Conservation (phyloP, 2,888 invertebrate species). For the Charanyca ferruginea region DNA sequence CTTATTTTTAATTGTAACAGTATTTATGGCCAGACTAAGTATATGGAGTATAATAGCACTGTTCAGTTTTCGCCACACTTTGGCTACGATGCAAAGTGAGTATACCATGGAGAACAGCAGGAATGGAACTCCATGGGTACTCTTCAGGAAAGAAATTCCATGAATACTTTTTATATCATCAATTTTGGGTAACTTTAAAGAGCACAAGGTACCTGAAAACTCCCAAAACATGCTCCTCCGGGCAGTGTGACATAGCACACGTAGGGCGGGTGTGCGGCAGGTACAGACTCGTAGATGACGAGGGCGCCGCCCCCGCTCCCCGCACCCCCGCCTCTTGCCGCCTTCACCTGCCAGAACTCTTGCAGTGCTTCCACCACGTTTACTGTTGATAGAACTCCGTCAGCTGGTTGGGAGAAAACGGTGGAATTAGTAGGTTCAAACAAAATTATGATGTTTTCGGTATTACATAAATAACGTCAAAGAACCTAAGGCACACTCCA, state of each 20-base stretch:
- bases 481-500: constrained; percentile 4
- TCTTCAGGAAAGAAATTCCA: too few species aligned
- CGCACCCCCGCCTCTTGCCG: constrained; percentile 93
- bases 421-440: background rate
- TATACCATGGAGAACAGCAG: background rate
- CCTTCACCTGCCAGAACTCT: constrained; percentile 99
- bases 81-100: background rate
- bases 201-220: constrained; percentile 95
- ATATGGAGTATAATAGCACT: background rate
- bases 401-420: constrained; percentile 71
- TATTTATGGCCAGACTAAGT: too few species aligned
- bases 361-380: constrained; percentile 98
- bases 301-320: constrained; percentile 97
- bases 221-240: constrained; percentile 98
- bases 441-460: background rate
- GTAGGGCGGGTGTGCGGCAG: constrained; percentile 97
- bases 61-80: too few species aligned
- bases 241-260: constrained; percentile 98
- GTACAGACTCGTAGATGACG: constrained; percentile 98
- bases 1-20: too few species aligned
- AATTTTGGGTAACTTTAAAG: background rate
- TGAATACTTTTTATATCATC: background rate
- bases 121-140: background rate
- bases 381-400: constrained; percentile 92
- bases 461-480: background rate